phyloP scores from a whole-genome alignment of 2,888 invertebrate genomes.

The Monopis laevigella region DNA sequence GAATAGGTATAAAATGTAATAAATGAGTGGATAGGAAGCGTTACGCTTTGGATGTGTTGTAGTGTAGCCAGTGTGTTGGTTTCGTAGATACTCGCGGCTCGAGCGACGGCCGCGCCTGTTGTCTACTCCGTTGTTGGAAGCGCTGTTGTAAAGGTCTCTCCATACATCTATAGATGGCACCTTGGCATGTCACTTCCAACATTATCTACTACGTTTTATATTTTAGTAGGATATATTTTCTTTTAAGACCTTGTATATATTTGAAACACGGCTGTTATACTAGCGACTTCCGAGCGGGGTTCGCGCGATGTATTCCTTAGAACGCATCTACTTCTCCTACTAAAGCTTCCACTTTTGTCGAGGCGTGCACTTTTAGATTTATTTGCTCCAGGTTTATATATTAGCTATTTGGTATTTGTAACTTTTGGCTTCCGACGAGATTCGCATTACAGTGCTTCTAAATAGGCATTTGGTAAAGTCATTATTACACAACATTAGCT shows the following conservation, averaged over 20 bases:
- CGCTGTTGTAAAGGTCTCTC: constrained; percentile 65
- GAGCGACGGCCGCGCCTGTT: constrained; percentile 62
- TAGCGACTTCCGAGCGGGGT: not conserved
- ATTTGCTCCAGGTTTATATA: constrained; percentile 2
- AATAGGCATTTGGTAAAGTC: constrained; percentile 14
- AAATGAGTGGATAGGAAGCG: too few relatives aligned
- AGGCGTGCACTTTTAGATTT: constrained; percentile 10
- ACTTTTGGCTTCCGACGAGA: constrained; percentile 38
- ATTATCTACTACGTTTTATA: constrained; percentile 61
- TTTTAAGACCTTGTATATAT: constrained; percentile 9
- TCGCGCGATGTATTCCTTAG: not conserved
- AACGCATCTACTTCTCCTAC: constrained; percentile 10
- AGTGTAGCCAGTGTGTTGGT: too few relatives aligned
- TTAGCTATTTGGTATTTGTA: constrained; percentile 7
- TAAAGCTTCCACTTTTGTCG: constrained; percentile 12
- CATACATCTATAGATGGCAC: constrained; percentile 66
- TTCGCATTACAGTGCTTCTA: constrained; percentile 41
- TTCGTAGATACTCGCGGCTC: constrained; percentile 61
- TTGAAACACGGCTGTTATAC: constrained; percentile 1
- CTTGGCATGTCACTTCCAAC: constrained; percentile 67
- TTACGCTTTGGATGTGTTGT: too few relatives aligned
- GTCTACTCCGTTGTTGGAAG: constrained; percentile 67
- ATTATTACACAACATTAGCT: constrained; percentile 1
- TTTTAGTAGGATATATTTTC: constrained; percentile 44
- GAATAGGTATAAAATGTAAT: too few relatives aligned